Evolutionary conservation across 2,113 vertebrate species (phyloP).

Genomic region (Mustelus asterias): DNA sequence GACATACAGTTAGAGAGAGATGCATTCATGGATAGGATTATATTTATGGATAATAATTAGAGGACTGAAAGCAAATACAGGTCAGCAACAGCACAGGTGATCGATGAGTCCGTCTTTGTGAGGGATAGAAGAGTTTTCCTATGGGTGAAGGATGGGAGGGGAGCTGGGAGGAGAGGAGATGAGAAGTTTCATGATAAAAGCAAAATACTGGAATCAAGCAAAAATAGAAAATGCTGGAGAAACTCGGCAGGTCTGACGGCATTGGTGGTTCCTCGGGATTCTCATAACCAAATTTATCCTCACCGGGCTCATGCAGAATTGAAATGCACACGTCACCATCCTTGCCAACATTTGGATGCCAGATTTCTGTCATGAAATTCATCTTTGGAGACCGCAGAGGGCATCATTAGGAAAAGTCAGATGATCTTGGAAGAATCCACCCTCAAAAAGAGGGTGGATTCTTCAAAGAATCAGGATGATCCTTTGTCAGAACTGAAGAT

Average conservation of each 20-base stretch:
- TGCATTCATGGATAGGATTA: neutral
- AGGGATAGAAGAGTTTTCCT: too few species aligned
- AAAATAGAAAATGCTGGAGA: too few species aligned
- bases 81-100: too few species aligned
- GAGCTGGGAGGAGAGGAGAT: neutral
- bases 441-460: conserved; percentile 44
- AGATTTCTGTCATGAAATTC: conserved; percentile 66
- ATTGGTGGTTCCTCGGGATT: conserved; percentile 55
- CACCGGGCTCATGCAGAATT: conserved; percentile 63
- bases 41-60: neutral
- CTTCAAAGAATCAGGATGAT: too few species aligned
- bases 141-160: neutral
- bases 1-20: neutral
- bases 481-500: too few species aligned
- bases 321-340: conserved; percentile 65
- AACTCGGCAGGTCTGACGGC: too few species aligned
- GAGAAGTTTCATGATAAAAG: neutral
- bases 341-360: conserved; percentile 66
- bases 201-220: too few species aligned
- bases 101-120: too few species aligned
- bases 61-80: neutral
- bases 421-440: conserved; percentile 63
- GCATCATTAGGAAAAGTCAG: conserved; percentile 61
- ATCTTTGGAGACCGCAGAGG: conserved; percentile 62
- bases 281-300: conserved; percentile 65